Evolutionary conservation across 2,797 vertebrate species (phyloP), one percentile per base, ranked within the genome.

Genomic region (Pipistrellus kuhlii): DNA sequence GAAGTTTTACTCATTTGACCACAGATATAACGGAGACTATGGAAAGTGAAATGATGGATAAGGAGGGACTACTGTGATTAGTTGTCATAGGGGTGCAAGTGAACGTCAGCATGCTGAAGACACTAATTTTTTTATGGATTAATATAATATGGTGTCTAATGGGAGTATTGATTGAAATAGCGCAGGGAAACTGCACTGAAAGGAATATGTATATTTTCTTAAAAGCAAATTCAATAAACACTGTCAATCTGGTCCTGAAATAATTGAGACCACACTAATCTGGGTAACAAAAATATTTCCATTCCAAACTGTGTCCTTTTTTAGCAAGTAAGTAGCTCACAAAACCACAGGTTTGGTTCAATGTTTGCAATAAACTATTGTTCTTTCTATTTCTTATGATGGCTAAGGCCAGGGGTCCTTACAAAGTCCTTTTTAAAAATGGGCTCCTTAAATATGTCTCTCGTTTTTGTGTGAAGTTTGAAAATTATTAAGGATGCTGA

Each of bases 211-310:
- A 5, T 48, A 51, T 83, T 90, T 91, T 92, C 59, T 89, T 68
- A 72, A 86, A 92, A 88, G 25, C 20, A 95, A 95, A 68, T 71
- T 93, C 77, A 84, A n/a, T 94, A 35, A 91, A 89, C 91, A 57
- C n/a, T 78, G 17, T 59, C 23, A 10, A 13, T 68, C 10, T 32
- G 59, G 80, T 86, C 64, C 81, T 35, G 17, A 71, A 64, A 51
- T 32, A 71, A 57, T 3, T 82, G 44, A 38, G 11, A 85, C 21
- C 85, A 2, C 17, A n/a, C 15, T 73, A 82, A 25, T 12, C 14
- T 71, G 23, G 1, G 32, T 38, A 90, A 68, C 55, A 95, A 69
- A 94, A 68, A 21, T 59, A 32, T 87, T 86, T 69, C 8, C 27
- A 81, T 8, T 9, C 14, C 18, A 72, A 85, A 73, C 2, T 76